These are phyloP conservation scores for Miichthys miiuy DNA, from an alignment of 2,797 vertebrate species.

Conservation along the genomic window DNA sequence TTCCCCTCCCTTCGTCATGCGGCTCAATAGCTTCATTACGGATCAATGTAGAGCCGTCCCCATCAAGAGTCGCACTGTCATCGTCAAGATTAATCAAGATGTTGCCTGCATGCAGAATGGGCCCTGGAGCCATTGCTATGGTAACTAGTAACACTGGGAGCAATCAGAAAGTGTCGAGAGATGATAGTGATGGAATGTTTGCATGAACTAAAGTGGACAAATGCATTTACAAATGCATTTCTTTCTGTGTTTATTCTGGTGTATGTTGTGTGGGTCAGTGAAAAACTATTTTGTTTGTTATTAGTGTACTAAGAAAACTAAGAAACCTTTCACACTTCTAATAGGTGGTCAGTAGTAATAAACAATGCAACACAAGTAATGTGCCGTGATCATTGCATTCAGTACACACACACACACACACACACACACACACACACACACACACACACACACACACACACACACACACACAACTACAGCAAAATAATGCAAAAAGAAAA, in stretches of 20 bases:
- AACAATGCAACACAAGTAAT: background rate
- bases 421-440: too few relatives aligned
- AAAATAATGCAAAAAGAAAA: background rate
- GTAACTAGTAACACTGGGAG: conserved; percentile 61
- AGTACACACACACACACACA: background rate
- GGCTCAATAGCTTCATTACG: conserved; percentile 85
- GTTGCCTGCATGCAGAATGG: conserved; percentile 80
- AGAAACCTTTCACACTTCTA: background rate
- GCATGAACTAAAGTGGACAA: conserved; percentile 14
- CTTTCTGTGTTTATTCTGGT: background rate
- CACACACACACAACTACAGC: background rate
- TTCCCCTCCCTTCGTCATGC: conserved; percentile 80
- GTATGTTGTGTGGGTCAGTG: background rate
- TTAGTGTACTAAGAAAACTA: background rate
- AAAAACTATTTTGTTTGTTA: background rate
- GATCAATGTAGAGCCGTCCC: conserved; percentile 85
- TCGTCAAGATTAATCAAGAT: conserved; percentile 89
- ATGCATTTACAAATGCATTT: background rate
- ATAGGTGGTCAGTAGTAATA: background rate
- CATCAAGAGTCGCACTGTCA: conserved; percentile 82
- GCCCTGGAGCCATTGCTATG: conserved; percentile 60
- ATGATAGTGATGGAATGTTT: conserved; percentile 43
- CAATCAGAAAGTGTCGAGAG: conserved; percentile 37
- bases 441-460: too few relatives aligned
- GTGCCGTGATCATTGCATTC: background rate